Percentiles rank a stretch among this genome's conserved stretches.
Conservation (phyloP, 35 echinoderm and acorn worm genomes). For the Patiria miniata region DNA sequence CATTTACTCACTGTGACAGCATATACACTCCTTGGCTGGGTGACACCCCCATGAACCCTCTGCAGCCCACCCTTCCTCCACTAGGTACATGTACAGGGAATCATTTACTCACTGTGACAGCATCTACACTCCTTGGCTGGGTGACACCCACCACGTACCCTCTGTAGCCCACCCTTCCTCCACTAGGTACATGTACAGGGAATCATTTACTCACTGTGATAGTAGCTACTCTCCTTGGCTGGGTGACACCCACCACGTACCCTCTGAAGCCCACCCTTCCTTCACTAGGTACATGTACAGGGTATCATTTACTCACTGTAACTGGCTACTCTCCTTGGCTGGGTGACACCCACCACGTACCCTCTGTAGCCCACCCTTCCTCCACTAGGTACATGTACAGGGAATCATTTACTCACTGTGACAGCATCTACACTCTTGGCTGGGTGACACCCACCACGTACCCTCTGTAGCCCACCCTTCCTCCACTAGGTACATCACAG, state of each 20-base stretch:
- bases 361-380: conserved; percentile 50
- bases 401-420: conserved; percentile 56
- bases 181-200: background rate
- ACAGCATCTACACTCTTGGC: no score
- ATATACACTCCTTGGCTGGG: no score
- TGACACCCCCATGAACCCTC: no score
- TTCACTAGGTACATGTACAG: conserved; percentile 23
- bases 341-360: conserved; percentile 60
- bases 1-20: no score
- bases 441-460: no score
- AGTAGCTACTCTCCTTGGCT: conserved; percentile 82
- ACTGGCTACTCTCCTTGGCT: conserved; percentile 83
- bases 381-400: conserved; percentile 30
- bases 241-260: conserved; percentile 63
- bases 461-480: no score
- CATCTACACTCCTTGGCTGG: conserved; percentile 81
- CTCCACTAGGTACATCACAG: background rate
- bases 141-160: conserved; percentile 68
- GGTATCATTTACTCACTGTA: conserved; percentile 47
- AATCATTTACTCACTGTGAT: no score
- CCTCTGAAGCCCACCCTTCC: conserved; percentile 50
- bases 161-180: conserved; percentile 51
- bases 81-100: background rate
- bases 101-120: conserved; percentile 59
- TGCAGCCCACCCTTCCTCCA: no score